Evolutionary conservation across 2,113 vertebrate species (phyloP).

Genomic region (Boleophthalmus pectinirostris): DNA sequence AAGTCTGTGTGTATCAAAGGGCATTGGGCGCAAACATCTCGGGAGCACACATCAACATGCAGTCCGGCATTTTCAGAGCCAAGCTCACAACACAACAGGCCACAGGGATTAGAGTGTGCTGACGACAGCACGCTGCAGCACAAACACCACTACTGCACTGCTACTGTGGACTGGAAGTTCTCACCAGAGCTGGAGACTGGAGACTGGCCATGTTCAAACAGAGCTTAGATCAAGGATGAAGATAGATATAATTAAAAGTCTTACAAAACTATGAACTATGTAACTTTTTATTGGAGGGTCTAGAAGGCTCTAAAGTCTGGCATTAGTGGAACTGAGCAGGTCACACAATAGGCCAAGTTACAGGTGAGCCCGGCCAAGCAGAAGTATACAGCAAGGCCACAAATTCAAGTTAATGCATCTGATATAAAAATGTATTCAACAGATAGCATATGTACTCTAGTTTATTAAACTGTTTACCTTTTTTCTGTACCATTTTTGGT

Average conservation of each 20-base stretch:
- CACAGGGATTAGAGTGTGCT: constrained; percentile 97
- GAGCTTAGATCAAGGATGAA: background rate
- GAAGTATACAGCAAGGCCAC: no score
- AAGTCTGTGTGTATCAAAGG: constrained; percentile 95
- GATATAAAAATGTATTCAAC: no score
- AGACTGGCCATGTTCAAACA: constrained; percentile 25
- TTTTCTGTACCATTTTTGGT: no score
- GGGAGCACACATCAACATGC: constrained; percentile 84
- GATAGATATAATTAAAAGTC: background rate
- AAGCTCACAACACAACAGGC: constrained; percentile 79
- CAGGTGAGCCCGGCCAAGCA: no score
- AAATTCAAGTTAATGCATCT: no score
- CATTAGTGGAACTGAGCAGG: no score
- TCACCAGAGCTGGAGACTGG: constrained; percentile 41
- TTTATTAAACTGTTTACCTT: no score
- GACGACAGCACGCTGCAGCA: constrained; percentile 85
- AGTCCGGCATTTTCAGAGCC: constrained; percentile 83
- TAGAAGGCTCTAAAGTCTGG: no score
- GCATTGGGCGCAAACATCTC: constrained; percentile 88
- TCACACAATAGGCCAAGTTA: no score
- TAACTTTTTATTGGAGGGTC: background rate
- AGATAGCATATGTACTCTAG: no score
- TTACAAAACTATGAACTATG: background rate
- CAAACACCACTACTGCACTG: constrained; percentile 65
- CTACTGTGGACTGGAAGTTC: constrained; percentile 69